phyloP scores from a whole-genome alignment of 2,888 invertebrate genomes.

The Ichneumoninae sp. region DNA sequence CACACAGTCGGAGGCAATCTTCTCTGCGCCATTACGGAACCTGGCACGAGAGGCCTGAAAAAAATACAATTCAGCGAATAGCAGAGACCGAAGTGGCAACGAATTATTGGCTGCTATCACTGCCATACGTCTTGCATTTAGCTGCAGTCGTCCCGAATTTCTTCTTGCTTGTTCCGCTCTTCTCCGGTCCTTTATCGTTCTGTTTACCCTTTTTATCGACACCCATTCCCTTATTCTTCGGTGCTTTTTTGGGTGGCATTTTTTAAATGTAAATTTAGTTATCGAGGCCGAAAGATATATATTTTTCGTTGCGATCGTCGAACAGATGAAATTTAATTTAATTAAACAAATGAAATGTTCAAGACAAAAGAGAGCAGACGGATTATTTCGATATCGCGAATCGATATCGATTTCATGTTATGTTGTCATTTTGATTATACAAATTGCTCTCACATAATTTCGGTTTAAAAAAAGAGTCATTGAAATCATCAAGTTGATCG shows the following conservation, averaged over 20 bases:
- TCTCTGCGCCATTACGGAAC: conserved; percentile 58
- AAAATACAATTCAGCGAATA: neutral
- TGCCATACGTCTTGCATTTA: conserved; percentile 22
- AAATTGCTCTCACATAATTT: neutral
- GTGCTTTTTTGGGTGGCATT: conserved; percentile 32
- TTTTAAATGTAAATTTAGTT: neutral
- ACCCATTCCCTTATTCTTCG: neutral
- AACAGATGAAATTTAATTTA: neutral
- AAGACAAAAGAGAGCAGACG: neutral
- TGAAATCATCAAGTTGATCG: conserved; percentile 43
- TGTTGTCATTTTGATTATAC: neutral
- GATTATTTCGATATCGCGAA: neutral
- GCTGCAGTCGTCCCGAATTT: neutral
- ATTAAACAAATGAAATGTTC: neutral
- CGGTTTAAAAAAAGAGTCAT: neutral
- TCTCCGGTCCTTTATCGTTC: neutral
- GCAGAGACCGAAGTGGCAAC: neutral
- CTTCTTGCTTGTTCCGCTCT: conserved; percentile 19
- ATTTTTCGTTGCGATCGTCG: neutral
- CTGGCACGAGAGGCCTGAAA: conserved; percentile 31
- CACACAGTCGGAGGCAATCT: conserved; percentile 57
- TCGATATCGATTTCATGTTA: neutral
- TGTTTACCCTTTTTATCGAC: conserved; percentile 2
- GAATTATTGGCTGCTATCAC: neutral
- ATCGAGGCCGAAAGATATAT: neutral